Conservation (phyloP, 37 sponge, comb jelly and placozoan genomes). For the Amphimedon queenslandica region DNA sequence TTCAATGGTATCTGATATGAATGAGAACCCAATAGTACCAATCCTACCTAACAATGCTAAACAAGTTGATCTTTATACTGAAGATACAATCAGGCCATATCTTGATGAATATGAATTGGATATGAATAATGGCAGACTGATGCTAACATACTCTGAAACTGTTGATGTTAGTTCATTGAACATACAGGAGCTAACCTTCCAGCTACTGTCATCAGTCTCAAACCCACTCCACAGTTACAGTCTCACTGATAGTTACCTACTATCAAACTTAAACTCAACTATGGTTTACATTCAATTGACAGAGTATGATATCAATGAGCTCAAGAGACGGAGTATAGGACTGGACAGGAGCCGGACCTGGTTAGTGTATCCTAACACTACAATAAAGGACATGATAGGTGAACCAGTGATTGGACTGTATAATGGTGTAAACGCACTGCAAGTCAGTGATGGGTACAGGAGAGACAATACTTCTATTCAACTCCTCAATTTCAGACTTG, state of each 20-base stretch:
- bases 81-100: slow-evolving; percentile 52
- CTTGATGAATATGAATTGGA: slow-evolving; percentile 63
- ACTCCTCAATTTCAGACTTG: slow-evolving; percentile 55
- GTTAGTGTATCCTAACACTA: slow-evolving; percentile 32
- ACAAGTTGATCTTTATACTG: slow-evolving; percentile 26
- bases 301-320: slow-evolving; percentile 62
- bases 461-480: slow-evolving; percentile 41
- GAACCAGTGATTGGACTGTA: slow-evolving; percentile 25
- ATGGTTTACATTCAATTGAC: slow-evolving; percentile 40
- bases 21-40: slow-evolving; percentile 43
- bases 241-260: slow-evolving; percentile 42
- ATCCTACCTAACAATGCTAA: slow-evolving; percentile 34
- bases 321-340: slow-evolving; percentile 74
- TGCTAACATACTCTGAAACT: slow-evolving; percentile 66
- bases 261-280: slow-evolving; percentile 30
- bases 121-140: slow-evolving; percentile 58
- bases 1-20: slow-evolving; percentile 69
- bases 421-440: slow-evolving; percentile 50
- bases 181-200: slow-evolving; percentile 48
- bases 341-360: slow-evolving; percentile 17
- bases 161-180: slow-evolving; percentile 61
- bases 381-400: slow-evolving; percentile 77
- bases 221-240: slow-evolving; percentile 39
- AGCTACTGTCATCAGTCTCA: slow-evolving; percentile 29
- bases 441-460: slow-evolving; percentile 19